Base-by-base conservation (phyloP, 2,797 vertebrate genomes). In the Neosilurus hyrtlii region DNA sequence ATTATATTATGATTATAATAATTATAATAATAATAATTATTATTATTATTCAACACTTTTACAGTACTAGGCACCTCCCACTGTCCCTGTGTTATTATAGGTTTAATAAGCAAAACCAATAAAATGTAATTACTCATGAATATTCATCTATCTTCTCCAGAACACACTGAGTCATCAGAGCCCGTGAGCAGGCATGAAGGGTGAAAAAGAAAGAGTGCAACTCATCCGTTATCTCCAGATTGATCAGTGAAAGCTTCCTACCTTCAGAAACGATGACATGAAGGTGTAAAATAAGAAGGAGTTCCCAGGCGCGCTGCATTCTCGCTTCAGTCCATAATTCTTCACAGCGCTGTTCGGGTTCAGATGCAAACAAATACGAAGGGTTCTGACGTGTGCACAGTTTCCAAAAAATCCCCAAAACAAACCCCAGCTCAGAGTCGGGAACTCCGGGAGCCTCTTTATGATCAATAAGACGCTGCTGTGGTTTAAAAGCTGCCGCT, bases 301-400 rank as follows among this genome's bases (percentile, higher is more conserved):
- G 85, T 88, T 92, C 91, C 92, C 91, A 93, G 82, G 92, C 88
- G 89, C 89, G 89, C 89, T 84, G 90, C 93, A 94, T 94, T 81
- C 91, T 94, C 91, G 90, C 82, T 91, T 92, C 86, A 93, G 84
- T 91, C 91, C 90, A 82, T 86, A 87, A 5, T 43, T 43, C 43
- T 84, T 88, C 90, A 88, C 89, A 66, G 61, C 72, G 61, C 66
- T 59, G 74, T 65, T 63, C 51, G 26, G 61, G 9, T 65, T 24
- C 49, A 74, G 82, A 67, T 79, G 24, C 9, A 37, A 78, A 65
- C 15, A 63, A n/a, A 6, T 43, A 12, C 22, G 30, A 43, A 76
- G n/a, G 56, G 61, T 12, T 63, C 51, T 20, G 49, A 9, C 10
- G 61, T 30, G 26, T 57, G 52, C 12, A 54, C 37, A 12, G 15